Conservation (phyloP, 2,888 invertebrate genomes). For the Deilephila porcellus region DNA sequence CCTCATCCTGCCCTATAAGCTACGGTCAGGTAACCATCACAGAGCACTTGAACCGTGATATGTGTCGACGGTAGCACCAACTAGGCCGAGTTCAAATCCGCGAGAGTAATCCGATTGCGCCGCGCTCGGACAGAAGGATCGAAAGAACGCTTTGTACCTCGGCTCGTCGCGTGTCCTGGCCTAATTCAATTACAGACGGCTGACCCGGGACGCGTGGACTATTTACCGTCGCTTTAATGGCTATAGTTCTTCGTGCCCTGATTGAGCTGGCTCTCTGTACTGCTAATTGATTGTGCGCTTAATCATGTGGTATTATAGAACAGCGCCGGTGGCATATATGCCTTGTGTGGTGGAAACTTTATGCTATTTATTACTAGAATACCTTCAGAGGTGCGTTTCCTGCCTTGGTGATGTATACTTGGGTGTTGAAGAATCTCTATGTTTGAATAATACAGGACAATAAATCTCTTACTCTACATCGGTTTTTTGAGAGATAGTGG, state of each 20-base stretch:
- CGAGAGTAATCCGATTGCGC: constrained; percentile 75
- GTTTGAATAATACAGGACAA: too few relatives aligned
- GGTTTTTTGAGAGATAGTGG: too few relatives aligned
- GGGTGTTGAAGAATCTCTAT: too few relatives aligned
- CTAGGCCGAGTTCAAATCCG: constrained; percentile 72
- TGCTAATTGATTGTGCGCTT: neutral
- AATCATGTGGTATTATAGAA: neutral
- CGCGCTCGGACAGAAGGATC: constrained; percentile 59
- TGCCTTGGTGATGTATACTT: too few relatives aligned
- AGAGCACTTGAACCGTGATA: constrained; percentile 32
- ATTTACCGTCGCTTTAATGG: constrained; percentile 13
- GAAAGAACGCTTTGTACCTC: constrained; percentile 64
- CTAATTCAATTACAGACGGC: constrained; percentile 72
- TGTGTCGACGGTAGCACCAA: constrained; percentile 41
- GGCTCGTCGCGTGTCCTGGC: constrained; percentile 64
- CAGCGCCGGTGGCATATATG: too few relatives aligned
- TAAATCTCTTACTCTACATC: too few relatives aligned
- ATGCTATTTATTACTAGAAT: too few relatives aligned
- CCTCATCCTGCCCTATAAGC: neutral
- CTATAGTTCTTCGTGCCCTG: constrained; percentile 17
- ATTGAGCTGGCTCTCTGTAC: neutral
- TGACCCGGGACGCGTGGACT: constrained; percentile 47
- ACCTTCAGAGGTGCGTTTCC: too few relatives aligned
- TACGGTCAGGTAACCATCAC: constrained; percentile 14
- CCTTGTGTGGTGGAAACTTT: too few relatives aligned